Evolutionary conservation across 2,113 vertebrate genomes (phyloP), one percentile per base, ranked within the genome.

Genomic region (Gadus macrocephalus): DNA sequence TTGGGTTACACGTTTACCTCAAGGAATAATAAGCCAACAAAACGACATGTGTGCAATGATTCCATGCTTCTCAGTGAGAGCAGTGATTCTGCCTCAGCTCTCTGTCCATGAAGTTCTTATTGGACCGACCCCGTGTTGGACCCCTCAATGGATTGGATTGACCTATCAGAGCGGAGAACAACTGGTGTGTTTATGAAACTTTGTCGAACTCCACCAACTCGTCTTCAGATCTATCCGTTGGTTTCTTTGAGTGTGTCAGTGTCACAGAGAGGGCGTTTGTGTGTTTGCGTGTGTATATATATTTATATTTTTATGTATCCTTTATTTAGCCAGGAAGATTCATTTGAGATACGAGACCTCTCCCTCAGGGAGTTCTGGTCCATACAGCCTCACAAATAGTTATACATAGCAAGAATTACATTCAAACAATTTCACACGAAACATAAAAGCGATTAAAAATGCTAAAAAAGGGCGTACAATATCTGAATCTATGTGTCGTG

Each of bases 1-100:
- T 74, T 83, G 75, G 72, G 73, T 80, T 81, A 55, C 80, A 75
- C 86, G 85, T 85, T 85, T 75, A 78, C 70, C 64, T 66, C 31
- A 68, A 72, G 64, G 78, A 72, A 58, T 62, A 62, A 77, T 16
- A 59, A 70, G 64, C 5, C 15, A 58, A 58, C 15, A 58, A 58
- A 16, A 58, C 7, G 15, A 16, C 66, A 64, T 74, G 66, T 81
- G 58, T 79, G 78, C 67, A 64, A 2, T 69, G 73, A 75, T 70
- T 67, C 73, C 66, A 71, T 65, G 31, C 70, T 73, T 7, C 27
- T 49, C 68, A 74, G 65, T 81, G 70, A 64, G 78, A 62, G 38
- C 31, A 67, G 42, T 55, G 20, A 55, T 67, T 27, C 15, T 19
- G 73, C 60, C 27, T 55, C 15, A 25, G 20, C 17, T 19, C 64